These are phyloP conservation scores for Hydrozoanthus gracilis DNA, from an alignment of 92 coral and sea anemone species.

Conservation along the genomic window DNA sequence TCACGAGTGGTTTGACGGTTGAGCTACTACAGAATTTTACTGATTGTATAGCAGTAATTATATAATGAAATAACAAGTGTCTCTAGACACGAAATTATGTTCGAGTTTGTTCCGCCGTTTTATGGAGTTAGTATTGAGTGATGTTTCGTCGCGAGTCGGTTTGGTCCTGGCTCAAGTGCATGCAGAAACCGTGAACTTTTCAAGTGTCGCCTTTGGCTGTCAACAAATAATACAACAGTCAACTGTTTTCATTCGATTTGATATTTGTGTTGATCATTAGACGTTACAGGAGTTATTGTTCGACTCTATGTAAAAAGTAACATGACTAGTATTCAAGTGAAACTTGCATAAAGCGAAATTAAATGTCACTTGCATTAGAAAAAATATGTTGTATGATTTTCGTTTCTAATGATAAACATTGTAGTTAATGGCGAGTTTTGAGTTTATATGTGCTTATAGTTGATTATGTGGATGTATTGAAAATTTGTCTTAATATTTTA, in stretches of 20 bases:
- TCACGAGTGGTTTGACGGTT: background rate
- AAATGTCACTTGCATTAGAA: no score
- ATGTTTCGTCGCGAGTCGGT: background rate
- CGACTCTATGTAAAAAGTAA: no score
- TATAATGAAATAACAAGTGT: constrained; percentile 23
- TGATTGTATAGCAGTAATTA: background rate
- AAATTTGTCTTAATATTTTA: no score
- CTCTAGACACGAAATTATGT: constrained; percentile 1
- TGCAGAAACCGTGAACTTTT: background rate
- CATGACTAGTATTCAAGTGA: no score
- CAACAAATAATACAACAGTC: background rate
- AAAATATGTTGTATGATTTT: no score
- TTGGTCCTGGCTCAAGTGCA: background rate
- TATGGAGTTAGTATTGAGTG: background rate
- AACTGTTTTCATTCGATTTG: background rate
- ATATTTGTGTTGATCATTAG: background rate
- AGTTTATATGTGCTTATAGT: no score
- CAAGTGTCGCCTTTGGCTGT: background rate
- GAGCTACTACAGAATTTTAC: background rate
- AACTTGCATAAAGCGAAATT: no score
- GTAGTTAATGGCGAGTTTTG: no score
- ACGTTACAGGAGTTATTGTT: background rate
- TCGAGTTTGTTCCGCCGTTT: constrained; percentile 4
- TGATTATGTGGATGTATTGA: no score
- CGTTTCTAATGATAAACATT: no score